Evolutionary conservation across 1,140 invertebrate species (phyloP).

Genomic region (Nymphalis io): DNA sequence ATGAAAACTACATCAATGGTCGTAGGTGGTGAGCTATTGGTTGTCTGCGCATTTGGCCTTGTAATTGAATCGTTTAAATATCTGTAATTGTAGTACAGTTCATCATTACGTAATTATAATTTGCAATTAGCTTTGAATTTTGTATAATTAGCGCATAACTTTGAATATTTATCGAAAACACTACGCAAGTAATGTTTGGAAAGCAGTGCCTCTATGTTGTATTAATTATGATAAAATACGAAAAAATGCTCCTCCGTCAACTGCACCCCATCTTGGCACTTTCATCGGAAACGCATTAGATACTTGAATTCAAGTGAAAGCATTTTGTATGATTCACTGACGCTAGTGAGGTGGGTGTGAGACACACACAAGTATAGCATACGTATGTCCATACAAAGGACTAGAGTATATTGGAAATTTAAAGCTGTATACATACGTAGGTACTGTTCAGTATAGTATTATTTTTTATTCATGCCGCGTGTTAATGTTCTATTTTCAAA

Average conservation of each 20-base stretch:
- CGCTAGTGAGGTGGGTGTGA: slow-evolving; percentile 22
- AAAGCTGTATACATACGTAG: neutral
- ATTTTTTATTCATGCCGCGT: neutral
- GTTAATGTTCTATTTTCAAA: neutral
- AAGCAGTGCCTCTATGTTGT: no score
- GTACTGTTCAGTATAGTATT: neutral
- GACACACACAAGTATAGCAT: slow-evolving; percentile 8
- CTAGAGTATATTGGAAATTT: neutral
- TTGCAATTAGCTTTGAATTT: neutral
- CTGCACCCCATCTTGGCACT: slow-evolving; percentile 31
- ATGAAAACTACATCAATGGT: slow-evolving; percentile 10
- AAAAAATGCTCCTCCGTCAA: slow-evolving; percentile 17
- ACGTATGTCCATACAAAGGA: slow-evolving; percentile 1
- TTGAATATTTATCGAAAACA: neutral
- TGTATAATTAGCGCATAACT: neutral
- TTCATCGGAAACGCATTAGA: slow-evolving; percentile 40
- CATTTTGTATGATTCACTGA: slow-evolving; percentile 36
- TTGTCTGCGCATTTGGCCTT: slow-evolving; percentile 9
- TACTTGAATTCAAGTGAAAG: slow-evolving; percentile 36
- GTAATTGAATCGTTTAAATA: slow-evolving; percentile 13
- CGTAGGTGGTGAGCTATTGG: slow-evolving; percentile 20
- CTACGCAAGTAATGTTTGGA: no score
- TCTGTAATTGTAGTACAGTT: neutral
- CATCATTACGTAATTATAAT: slow-evolving; percentile 2
- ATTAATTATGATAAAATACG: slow-evolving; percentile 4